Base-by-base conservation (phyloP, 2,888 invertebrate species). In the Xylocampa areola region DNA sequence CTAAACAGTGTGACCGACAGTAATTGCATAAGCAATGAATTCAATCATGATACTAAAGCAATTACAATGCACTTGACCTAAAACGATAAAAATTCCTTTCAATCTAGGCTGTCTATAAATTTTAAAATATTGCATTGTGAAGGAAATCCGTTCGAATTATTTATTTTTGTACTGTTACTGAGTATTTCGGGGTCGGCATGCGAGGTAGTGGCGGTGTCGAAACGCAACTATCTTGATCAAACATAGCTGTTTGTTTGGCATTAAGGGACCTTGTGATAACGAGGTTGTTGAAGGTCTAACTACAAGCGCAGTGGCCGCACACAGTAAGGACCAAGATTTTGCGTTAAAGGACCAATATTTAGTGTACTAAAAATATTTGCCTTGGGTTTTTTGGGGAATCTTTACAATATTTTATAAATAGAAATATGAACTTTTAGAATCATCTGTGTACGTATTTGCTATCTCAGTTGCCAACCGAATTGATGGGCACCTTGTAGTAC, bases 141-240 rank as follows among this genome's bases (percentile, higher is more conserved):
- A 71, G 71, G 75, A 73, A 68, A 71, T 73, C 62, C 75, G 65
- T 57, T 58, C 25, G 40, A 41, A 68, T 37, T 10, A 49, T 65
- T 16, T 41, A 45, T 61, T 49, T 23, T 40, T 49, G 32, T 16
- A 21, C n/a, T 40, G 25, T 40, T 51, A 39, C 36, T 35, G 40
- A 33, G 16, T 58, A 43, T 51, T 44, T 52, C 4, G 32, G 32
- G 40, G 30, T 45, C 35, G 53, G 52, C 49, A 60, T 60, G 63
- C 63, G 47, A 66, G 58, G 73, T 66, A 50, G 51, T 40, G 14
- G 11, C 23, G 32, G 32, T 58, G 62, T 62, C 45, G 71, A 59
- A 41, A 63, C 41, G 32, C 39, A 36, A 25, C 37, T 71, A 73
- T 73, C 61, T 67, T 41, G 51, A 71, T 74, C 36, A 68, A 59